Conservation (phyloP, 2,888 invertebrate species). For the Arctia plantaginis region DNA sequence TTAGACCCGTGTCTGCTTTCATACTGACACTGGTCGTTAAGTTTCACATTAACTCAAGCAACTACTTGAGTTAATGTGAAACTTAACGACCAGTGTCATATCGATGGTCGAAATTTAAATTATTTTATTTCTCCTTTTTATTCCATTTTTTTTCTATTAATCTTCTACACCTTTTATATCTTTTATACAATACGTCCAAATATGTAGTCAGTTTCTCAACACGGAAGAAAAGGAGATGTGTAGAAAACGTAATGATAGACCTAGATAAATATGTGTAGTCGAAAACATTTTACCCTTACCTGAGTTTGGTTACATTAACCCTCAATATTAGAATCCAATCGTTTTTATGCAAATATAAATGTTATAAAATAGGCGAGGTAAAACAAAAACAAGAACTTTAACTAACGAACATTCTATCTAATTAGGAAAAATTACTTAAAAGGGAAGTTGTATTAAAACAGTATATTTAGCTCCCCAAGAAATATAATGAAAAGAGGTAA, state of each 20-base stretch:
- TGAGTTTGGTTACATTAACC: background rate
- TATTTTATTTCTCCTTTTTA: background rate
- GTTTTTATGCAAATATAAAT: slow-evolving; percentile 22
- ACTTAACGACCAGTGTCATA: background rate
- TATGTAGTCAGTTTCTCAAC: no score
- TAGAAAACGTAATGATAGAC: background rate
- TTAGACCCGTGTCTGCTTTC: background rate
- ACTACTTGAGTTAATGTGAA: background rate
- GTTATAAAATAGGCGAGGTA: slow-evolving; percentile 28
- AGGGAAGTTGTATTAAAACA: slow-evolving; percentile 29
- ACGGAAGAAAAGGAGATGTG: background rate
- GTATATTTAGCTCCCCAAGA: slow-evolving; percentile 25
- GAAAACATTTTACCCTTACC: background rate
- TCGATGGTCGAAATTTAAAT: background rate
- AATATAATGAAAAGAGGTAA: slow-evolving; percentile 42
- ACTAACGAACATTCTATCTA: slow-evolving; percentile 44
- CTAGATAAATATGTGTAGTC: background rate
- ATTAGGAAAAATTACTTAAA: slow-evolving; percentile 38
- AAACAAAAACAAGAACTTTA: slow-evolving; percentile 40
- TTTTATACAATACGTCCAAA: no score
- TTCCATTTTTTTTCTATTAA: background rate
- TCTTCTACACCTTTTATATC: background rate
- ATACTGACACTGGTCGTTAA: background rate
- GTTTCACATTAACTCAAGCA: background rate
- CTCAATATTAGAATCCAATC: slow-evolving; percentile 2